Evolutionary conservation across 2,113 vertebrate genomes (phyloP).

Genomic region (Taxidea taxus): DNA sequence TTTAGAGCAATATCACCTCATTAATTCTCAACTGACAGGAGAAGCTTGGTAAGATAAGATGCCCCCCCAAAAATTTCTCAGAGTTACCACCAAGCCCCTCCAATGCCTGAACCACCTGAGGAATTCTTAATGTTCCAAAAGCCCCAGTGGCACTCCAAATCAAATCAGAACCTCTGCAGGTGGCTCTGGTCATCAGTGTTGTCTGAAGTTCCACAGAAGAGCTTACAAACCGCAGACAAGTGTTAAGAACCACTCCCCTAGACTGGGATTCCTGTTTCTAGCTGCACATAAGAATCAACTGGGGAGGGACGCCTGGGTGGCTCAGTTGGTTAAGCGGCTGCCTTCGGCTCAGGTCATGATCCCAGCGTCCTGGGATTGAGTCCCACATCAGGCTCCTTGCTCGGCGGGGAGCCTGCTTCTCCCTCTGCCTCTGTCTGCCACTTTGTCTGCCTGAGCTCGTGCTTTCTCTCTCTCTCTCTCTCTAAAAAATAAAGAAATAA

Average conservation of each 20-base stretch:
- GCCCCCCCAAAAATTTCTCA: fast-evolving
- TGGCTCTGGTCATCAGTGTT: fast-evolving
- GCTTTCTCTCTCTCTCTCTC: no score
- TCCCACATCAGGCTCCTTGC: no score
- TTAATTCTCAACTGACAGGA: background rate
- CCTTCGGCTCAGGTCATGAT: no score
- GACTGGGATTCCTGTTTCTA: background rate
- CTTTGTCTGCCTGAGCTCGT: no score
- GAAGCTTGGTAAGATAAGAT: background rate
- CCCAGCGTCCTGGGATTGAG: no score
- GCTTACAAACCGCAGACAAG: background rate
- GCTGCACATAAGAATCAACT: background rate
- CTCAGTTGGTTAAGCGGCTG: no score
- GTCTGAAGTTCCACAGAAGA: background rate
- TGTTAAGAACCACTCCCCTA: background rate
- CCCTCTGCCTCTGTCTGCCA: no score
- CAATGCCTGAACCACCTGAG: background rate
- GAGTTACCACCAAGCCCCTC: background rate
- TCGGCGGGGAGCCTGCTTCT: no score
- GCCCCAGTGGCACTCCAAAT: background rate
- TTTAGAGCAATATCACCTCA: background rate
- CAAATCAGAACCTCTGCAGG: background rate
- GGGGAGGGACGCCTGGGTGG: no score
- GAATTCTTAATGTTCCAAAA: background rate
- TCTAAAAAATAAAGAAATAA: no score